phyloP scores from a whole-genome alignment of 1,140 invertebrate genomes.

The Neotoxoptera formosana region DNA sequence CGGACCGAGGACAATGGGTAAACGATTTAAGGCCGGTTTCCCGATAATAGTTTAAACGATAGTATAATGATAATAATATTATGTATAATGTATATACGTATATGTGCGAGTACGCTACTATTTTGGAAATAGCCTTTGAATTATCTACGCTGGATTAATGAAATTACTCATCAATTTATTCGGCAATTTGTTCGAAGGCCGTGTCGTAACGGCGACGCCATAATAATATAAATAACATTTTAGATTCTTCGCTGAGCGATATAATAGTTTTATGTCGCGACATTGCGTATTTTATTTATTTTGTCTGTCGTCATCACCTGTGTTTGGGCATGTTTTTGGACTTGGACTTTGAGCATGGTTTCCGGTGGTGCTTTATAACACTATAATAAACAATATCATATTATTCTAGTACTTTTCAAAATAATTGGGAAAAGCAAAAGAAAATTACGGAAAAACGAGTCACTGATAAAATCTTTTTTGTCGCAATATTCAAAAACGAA shows the following conservation, averaged over 20 bases:
- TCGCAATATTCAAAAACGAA: too few relatives aligned
- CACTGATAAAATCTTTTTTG: too few relatives aligned
- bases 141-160: slow-evolving; percentile 1
- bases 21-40: slow-evolving; percentile 23
- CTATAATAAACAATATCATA: too few relatives aligned
- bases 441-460: too few relatives aligned
- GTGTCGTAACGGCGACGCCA: neutral
- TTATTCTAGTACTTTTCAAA: neutral
- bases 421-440: neutral
- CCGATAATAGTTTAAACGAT: slow-evolving; percentile 22
- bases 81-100: too few relatives aligned
- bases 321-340: too few relatives aligned
- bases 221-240: neutral
- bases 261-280: neutral
- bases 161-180: neutral
- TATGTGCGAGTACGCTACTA: neutral
- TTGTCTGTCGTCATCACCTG: neutral
- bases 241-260: neutral
- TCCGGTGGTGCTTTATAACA: too few relatives aligned
- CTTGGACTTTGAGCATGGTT: neutral
- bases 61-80: too few relatives aligned
- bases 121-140: neutral
- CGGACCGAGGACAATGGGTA: slow-evolving; percentile 8
- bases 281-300: neutral
- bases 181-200: neutral